These are phyloP conservation scores for Apamea sordens DNA, from an alignment of 2,888 invertebrate species.

Conservation along the genomic window DNA sequence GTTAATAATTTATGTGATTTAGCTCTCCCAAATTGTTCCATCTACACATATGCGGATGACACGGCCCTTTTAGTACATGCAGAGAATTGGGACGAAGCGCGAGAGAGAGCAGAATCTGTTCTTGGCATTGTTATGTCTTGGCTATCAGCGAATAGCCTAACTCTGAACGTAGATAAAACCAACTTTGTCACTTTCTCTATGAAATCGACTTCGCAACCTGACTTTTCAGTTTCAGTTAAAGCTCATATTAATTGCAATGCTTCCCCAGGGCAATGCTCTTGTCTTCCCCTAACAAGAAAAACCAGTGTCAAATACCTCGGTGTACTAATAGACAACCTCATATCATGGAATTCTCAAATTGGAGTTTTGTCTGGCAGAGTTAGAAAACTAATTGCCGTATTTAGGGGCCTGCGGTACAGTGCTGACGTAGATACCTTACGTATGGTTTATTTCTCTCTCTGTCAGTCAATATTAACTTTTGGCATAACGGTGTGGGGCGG, in stretches of 20 bases:
- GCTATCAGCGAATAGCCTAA: too few relatives aligned
- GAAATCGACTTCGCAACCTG: too few relatives aligned
- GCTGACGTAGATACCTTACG: too few relatives aligned
- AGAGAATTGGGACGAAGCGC: too few relatives aligned
- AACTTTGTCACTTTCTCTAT: too few relatives aligned
- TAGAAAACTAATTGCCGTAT: slow-evolving; percentile 5
- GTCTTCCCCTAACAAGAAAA: background rate
- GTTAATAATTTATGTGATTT: slow-evolving; percentile 1
- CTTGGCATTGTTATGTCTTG: too few relatives aligned
- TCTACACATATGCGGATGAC: too few relatives aligned
- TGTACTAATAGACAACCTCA: background rate
- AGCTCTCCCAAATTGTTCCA: background rate
- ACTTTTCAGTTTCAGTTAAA: background rate
- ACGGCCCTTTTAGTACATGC: too few relatives aligned
- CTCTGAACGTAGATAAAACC: too few relatives aligned
- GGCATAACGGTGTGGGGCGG: slow-evolving; percentile 4
- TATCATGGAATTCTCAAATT: slow-evolving; percentile 9
- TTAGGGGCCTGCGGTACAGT: background rate
- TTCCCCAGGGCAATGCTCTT: background rate
- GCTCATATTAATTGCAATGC: slow-evolving; percentile 1
- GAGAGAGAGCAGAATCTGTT: too few relatives aligned
- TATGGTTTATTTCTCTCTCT: too few relatives aligned
- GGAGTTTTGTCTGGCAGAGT: background rate
- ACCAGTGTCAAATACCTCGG: slow-evolving; percentile 1
- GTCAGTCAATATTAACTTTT: too few relatives aligned